These are phyloP conservation scores for Papilio machaon DNA, from an alignment of 1,140 invertebrate species.

Conservation along the genomic window DNA sequence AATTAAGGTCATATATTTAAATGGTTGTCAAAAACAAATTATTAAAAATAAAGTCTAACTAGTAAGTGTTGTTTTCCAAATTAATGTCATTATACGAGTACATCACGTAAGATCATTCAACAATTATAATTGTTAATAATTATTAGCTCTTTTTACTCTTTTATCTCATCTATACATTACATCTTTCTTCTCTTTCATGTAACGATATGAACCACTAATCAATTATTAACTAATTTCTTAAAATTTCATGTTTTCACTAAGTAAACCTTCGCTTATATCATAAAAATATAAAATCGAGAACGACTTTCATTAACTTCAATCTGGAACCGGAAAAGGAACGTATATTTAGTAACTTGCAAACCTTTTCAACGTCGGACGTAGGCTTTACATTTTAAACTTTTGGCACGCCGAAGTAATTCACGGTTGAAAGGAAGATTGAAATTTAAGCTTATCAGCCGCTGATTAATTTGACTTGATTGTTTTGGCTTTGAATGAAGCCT, in stretches of 20 bases:
- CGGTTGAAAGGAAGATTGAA: background rate
- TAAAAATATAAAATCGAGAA: too few species aligned
- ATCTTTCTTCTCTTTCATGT: background rate
- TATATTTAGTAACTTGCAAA: too few species aligned
- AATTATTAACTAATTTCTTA: background rate
- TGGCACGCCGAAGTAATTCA: background rate
- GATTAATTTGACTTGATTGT: too few species aligned
- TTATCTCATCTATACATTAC: background rate
- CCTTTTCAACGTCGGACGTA: too few species aligned
- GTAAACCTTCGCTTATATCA: too few species aligned
- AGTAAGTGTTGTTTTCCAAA: too few species aligned
- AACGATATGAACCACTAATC: background rate
- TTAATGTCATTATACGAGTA: too few species aligned
- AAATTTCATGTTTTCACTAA: too few species aligned
- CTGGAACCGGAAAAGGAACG: too few species aligned
- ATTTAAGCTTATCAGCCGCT: conserved; percentile 1
- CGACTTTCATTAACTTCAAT: too few species aligned
- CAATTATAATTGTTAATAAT: background rate
- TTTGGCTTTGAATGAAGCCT: too few species aligned
- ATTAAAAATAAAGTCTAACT: background rate
- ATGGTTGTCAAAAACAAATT: background rate
- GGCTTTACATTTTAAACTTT: background rate
- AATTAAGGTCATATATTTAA: background rate
- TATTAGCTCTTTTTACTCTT: background rate
- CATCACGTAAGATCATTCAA: background rate